Conservation (phyloP, 2,113 vertebrate species). For the Colossoma macropomum region DNA sequence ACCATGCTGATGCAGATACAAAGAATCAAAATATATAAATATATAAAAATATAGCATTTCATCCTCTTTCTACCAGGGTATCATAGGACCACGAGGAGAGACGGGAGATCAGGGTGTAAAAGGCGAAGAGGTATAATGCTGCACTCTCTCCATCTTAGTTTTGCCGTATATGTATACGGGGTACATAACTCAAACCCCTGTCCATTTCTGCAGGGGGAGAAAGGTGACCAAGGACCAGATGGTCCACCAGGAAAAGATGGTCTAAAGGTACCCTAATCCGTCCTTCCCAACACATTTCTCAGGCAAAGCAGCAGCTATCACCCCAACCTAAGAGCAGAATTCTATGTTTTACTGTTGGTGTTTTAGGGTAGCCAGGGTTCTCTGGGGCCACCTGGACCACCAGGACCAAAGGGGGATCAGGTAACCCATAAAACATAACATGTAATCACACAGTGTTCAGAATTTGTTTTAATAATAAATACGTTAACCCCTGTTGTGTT, state of each 20-base stretch:
- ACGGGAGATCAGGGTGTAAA: conserved; percentile 76
- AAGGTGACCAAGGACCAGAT: conserved; percentile 77
- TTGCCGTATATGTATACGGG: not conserved
- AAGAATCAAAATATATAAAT: not conserved
- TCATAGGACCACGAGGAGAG: conserved; percentile 75
- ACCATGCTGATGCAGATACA: not conserved
- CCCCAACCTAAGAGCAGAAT: not conserved
- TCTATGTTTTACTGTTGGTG: conserved; percentile 15
- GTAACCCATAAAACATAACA: conserved; percentile 61
- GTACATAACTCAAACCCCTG: not conserved
- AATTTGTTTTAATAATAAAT: not conserved
- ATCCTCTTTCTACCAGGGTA: conserved; percentile 72
- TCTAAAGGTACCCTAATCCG: conserved; percentile 73
- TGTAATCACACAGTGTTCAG: not conserved
- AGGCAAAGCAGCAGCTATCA: not conserved
- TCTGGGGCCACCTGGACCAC: conserved; percentile 71
- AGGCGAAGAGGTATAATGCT: conserved; percentile 77
- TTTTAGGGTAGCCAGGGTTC: conserved; percentile 80
- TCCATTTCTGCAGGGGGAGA: conserved; percentile 77
- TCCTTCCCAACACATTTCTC: not conserved
- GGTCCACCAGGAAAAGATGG: conserved; percentile 80
- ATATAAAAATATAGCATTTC: not conserved
- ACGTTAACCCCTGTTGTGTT: not conserved
- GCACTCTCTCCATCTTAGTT: not conserved
- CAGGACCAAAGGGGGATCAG: conserved; percentile 81